Percentiles rank a stretch among this genome's conserved stretches.
Evolutionary conservation across 2,888 invertebrate species (phyloP).

Genomic region (Eretmocerus hayati): DNA sequence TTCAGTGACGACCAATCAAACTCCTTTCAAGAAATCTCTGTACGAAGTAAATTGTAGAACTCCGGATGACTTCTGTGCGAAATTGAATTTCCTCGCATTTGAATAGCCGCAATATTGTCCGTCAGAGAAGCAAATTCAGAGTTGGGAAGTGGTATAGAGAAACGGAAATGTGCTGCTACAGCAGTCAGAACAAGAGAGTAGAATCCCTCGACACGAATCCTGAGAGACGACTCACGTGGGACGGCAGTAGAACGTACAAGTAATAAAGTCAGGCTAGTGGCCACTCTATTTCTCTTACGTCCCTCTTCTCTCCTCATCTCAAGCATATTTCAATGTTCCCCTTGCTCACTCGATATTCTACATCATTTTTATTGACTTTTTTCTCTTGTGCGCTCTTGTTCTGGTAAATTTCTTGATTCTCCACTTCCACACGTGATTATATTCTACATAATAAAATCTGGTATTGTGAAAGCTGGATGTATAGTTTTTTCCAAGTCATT

Average conservation of each 20-base stretch:
- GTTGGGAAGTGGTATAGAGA: background rate
- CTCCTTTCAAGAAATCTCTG: too few relatives aligned
- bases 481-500: too few relatives aligned
- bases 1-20: too few relatives aligned
- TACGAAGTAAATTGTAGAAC: too few relatives aligned
- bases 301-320: background rate
- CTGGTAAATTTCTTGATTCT: too few relatives aligned
- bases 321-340: background rate
- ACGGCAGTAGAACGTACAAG: conserved; percentile 20
- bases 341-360: conserved; percentile 7
- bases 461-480: too few relatives aligned
- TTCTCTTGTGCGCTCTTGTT: too few relatives aligned
- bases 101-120: background rate
- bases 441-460: too few relatives aligned
- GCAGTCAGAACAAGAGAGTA: conserved; percentile 25
- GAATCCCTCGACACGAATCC: conserved; percentile 25
- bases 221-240: conserved; percentile 23
- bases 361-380: too few relatives aligned
- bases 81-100: too few relatives aligned
- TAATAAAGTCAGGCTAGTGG: conserved; percentile 15
- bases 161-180: conserved; percentile 8
- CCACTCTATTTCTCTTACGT: background rate
- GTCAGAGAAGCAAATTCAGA: conserved; percentile 1
- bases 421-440: too few relatives aligned
- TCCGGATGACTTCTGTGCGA: too few relatives aligned